These are phyloP conservation scores for Leptopterna dolabrata DNA, from an alignment of 2,888 invertebrate species.

Conservation along the genomic window DNA sequence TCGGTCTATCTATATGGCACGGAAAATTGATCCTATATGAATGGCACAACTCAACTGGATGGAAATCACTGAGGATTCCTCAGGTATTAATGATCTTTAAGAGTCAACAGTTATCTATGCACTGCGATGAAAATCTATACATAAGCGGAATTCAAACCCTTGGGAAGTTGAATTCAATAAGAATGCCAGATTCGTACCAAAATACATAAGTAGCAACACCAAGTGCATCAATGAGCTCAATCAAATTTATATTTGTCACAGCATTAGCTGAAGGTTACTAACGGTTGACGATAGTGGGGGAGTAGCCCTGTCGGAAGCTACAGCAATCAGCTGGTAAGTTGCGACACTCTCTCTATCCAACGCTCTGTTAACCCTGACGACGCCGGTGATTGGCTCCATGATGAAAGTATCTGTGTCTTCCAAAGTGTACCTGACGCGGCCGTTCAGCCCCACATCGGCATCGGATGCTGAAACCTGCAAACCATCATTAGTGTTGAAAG, in stretches of 20 bases:
- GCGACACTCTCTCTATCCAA: conserved; percentile 92
- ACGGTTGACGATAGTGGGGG: conserved; percentile 78
- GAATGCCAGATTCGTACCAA: neutral
- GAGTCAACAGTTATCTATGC: no score
- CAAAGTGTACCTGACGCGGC: conserved; percentile 85
- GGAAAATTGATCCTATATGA: no score
- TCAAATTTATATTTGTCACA: no score
- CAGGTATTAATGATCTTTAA: no score
- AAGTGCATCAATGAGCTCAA: no score
- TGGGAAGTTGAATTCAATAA: no score
- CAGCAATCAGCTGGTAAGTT: conserved; percentile 84
- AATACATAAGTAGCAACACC: neutral
- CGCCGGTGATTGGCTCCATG: conserved; percentile 92
- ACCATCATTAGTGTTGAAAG: neutral
- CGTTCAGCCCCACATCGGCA: conserved; percentile 88
- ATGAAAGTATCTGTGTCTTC: conserved; percentile 79
- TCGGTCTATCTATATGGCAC: no score
- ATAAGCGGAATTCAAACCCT: no score
- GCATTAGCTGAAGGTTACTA: conserved; percentile 55
- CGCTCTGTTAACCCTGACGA: conserved; percentile 87
- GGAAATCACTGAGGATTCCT: no score
- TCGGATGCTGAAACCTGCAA: conserved; percentile 82
- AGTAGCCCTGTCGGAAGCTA: conserved; percentile 90
- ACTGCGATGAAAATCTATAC: no score
- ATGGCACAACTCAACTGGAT: no score